These are phyloP conservation scores for Idaea aversata DNA, from an alignment of 2,888 invertebrate genomes.

Conservation along the genomic window DNA sequence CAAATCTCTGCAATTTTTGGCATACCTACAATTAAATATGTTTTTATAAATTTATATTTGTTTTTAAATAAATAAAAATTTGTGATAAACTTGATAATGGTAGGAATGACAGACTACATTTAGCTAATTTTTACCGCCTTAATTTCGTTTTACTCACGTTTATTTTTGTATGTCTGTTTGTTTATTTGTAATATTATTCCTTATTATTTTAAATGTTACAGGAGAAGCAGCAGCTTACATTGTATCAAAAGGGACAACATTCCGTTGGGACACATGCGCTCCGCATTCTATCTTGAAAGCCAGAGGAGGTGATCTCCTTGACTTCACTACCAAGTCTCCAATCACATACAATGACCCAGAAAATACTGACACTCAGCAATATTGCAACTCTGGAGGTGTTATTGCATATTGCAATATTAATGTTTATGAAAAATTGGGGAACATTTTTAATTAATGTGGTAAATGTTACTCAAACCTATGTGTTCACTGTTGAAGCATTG, in stretches of 20 bases:
- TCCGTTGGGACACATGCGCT: conserved; percentile 95
- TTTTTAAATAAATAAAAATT: too few species aligned
- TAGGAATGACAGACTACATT: too few species aligned
- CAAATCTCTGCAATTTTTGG: too few species aligned
- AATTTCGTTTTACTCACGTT: too few species aligned
- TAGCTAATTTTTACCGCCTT: too few species aligned
- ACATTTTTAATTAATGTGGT: conserved; percentile 25
- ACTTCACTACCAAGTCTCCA: conserved; percentile 42
- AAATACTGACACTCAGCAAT: conserved; percentile 48
- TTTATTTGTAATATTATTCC: not conserved
- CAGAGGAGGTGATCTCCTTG: conserved; percentile 86
- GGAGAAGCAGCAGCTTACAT: conserved; percentile 83
- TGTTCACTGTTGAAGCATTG: not conserved
- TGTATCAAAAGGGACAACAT: conserved; percentile 89
- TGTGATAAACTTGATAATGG: too few species aligned
- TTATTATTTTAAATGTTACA: conserved; percentile 30
- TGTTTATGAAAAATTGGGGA: conserved; percentile 45
- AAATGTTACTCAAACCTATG: not conserved
- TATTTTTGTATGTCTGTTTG: too few species aligned
- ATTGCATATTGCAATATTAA: conserved; percentile 52
- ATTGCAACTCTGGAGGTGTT: conserved; percentile 63
- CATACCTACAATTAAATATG: too few species aligned
- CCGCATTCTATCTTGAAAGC: conserved; percentile 91
- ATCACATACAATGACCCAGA: conserved; percentile 58
- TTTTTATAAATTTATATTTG: not conserved